Evolutionary conservation across 2,113 vertebrate species (phyloP), one percentile per base, ranked within the genome.

Genomic region (Azemiops feae): DNA sequence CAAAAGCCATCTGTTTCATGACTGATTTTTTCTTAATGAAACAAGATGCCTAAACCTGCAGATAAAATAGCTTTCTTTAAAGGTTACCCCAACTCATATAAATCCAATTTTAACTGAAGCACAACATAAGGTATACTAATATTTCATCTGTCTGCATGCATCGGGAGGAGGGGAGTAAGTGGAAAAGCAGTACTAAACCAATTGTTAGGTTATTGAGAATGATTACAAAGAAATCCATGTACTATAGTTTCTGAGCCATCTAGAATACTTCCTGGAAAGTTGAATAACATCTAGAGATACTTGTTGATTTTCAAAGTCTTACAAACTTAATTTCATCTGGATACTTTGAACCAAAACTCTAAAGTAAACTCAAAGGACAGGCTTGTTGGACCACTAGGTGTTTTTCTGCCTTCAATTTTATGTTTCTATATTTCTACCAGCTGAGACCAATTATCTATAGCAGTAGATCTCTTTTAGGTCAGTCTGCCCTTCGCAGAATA

Each of bases 51-150:
- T 64, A 9, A 9, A 47, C 91, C 0, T 90, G 58, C 64, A 60
- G 93, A 94, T 50, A 91, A 95, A 95, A 94, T 23, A 93, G 88
- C 0, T 2, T 91, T 52, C 34, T 20, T 92, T 52, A 88, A 89
- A 94, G 52, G 18, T 85, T 91, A 92, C 14, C 43, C 30, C 50
- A 91, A 22, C 23, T 85, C 90, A 93, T 22, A 43, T 23, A 0
- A 8, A 93, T 5, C 34, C n/a, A 89, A 50, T 57, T 87, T 93
- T 25, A 47, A 92, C 90, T 39, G 47, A 25, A 64, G 20, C 34
- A n/a, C 52, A 39, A 53, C n/a, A 34, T 92, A 93, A 93, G 64
- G 45, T 58, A 55, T 58, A 34, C 3, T 8, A 30, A 94, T 93
- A 92, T 1, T 64, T 50, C 22, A 64, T 69, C 20, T 64, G 57